These are phyloP conservation scores for Artibeus jamaicensis DNA, from an alignment of 2,797 vertebrate species.

Conservation along the genomic window DNA sequence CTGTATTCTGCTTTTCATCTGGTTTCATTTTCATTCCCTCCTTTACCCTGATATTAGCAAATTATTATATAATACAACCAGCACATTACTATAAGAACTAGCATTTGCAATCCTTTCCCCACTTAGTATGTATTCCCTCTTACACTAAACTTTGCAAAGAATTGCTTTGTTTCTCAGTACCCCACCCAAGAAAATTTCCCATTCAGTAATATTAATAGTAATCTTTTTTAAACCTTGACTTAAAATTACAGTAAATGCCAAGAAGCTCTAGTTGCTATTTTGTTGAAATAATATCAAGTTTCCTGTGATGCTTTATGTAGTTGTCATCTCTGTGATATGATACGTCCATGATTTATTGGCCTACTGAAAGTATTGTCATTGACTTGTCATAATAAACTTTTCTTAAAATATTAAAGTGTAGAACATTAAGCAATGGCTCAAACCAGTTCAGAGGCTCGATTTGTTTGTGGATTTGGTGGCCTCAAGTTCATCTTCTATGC, in stretches of 20 bases:
- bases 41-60: constrained; percentile 26
- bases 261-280: constrained; percentile 78
- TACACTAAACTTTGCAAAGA: not conserved
- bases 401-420: constrained; percentile 79
- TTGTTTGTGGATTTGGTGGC: constrained; percentile 76
- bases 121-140: not conserved
- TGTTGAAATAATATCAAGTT: constrained; percentile 82
- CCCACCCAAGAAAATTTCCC: constrained; percentile 65
- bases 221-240: constrained; percentile 70
- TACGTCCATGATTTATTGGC: constrained; percentile 86
- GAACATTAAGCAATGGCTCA: constrained; percentile 74
- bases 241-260: constrained; percentile 74
- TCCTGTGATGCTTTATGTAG: constrained; percentile 81
- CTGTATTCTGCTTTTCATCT: constrained; percentile 73
- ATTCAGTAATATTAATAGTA: constrained; percentile 68
- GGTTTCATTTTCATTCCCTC: constrained; percentile 62
- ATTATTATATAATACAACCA: constrained; percentile 62
- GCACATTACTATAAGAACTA: constrained; percentile 20
- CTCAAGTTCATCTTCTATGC: constrained; percentile 76
- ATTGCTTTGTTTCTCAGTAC: constrained; percentile 34
- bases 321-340: constrained; percentile 86
- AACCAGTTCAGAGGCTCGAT: constrained; percentile 64
- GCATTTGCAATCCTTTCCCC: not conserved
- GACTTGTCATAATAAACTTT: constrained; percentile 86
- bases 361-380: constrained; percentile 86